Conservation (phyloP, 2,113 vertebrate species). For the Upupa epops region DNA sequence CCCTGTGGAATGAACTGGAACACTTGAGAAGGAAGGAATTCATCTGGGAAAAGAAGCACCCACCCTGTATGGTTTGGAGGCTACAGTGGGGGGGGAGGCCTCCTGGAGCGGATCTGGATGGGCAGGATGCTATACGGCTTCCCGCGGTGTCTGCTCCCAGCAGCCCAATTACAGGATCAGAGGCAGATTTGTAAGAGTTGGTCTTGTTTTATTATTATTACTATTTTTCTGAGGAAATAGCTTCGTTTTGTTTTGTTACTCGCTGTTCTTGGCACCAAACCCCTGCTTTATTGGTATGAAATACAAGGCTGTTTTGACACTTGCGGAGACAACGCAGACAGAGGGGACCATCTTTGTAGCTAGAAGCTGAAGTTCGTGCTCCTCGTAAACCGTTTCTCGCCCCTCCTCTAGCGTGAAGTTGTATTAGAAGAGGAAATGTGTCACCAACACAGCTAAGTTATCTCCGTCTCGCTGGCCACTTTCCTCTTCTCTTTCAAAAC, state of each 20-base stretch:
- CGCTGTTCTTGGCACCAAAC: slow-evolving; percentile 61
- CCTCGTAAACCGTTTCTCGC: slow-evolving; percentile 58
- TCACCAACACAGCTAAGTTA: slow-evolving; percentile 35
- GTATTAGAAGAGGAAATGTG: background rate
- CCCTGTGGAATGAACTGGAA: slow-evolving; percentile 38
- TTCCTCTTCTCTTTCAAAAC: slow-evolving; percentile 59
- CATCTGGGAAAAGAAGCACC: slow-evolving; percentile 17
- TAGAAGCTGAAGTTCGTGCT: slow-evolving; percentile 26
- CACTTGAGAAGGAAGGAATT: slow-evolving; percentile 45
- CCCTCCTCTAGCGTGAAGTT: background rate
- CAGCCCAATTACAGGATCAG: slow-evolving; percentile 23
- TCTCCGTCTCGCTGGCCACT: slow-evolving; percentile 26
- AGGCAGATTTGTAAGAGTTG: background rate
- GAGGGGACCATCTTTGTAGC: slow-evolving; percentile 45
- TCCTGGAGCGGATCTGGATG: background rate
- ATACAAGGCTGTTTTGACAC: slow-evolving; percentile 69
- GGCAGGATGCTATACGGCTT: background rate
- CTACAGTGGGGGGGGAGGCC: background rate
- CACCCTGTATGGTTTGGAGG: slow-evolving; percentile 11
- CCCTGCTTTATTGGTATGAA: slow-evolving; percentile 60
- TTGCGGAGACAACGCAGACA: slow-evolving; percentile 55
- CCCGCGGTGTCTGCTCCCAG: slow-evolving; percentile 30
- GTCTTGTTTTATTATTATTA: background rate
- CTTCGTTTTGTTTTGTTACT: slow-evolving; percentile 66
- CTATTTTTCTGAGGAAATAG: slow-evolving; percentile 46